Evolutionary conservation across 92 coral and sea anemone species (phyloP), one percentile per base, ranked within the genome.

Genomic region (Virgularia gustaviana): DNA sequence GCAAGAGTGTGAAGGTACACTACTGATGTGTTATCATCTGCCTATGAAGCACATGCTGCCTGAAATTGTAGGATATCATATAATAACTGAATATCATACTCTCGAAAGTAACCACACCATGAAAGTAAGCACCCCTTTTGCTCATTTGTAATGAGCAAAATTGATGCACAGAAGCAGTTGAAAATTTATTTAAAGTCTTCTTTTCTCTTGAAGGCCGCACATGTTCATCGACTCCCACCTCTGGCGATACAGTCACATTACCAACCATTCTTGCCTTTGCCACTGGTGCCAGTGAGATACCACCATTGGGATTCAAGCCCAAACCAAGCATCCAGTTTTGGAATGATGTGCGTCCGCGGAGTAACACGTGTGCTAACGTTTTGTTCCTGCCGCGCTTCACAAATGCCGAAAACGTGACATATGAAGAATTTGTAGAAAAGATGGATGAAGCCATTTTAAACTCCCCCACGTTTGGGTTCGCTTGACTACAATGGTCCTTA

Each of bases 1-100:
- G n/a, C 76, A 76, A 39, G 83, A 82, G 70, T 70, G 70, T 36
- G 78, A 68, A 82, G 79, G 87, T 82, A 63, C 36, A 16, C 20
- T 53, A 53, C 28, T 53, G 51, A 43, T 15, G 16, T 15, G 13
- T 43, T 22, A 20, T 43, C 19, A 20, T 22, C 19, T 43, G 19
- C 16, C 16, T 13, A 20, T 22, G 3, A 43, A 13, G 51, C 51
- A 43, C 19, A 20, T 22, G 13, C 13, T 43, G 19, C 51, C 16
- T 0, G 19, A 15, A 43, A 15, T 43, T 15, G 16, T 15, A 43
- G 19, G 16, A 0, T 43, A 43, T 22, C 13, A 43, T n/a, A n/a
- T n/a, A n/a, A n/a, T n/a, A n/a, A n/a, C n/a, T n/a, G n/a, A n/a
- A n/a, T n/a, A n/a, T n/a, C 19, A 43, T 13, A 13, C 16, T 43